Conservation (phyloP, 2,113 vertebrate genomes). For the Globicephala melas region DNA sequence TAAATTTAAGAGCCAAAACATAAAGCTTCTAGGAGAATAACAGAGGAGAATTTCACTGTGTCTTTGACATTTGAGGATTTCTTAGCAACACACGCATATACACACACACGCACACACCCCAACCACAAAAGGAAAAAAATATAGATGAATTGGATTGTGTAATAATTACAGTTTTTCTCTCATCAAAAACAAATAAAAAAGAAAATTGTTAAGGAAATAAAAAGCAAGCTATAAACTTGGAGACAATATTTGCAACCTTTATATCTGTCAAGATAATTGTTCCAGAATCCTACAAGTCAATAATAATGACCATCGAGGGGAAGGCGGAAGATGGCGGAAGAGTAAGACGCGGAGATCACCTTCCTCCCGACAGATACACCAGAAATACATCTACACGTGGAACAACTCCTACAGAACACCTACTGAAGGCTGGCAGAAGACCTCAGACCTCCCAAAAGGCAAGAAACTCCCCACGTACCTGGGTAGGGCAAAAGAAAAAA, state of each 20-base stretch:
- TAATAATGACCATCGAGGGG: not conserved
- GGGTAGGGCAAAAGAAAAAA: too few relatives aligned
- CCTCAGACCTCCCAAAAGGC: too few relatives aligned
- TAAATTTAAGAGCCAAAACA: conserved; percentile 1
- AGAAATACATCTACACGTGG: too few relatives aligned
- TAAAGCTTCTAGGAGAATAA: not conserved
- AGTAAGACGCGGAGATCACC: too few relatives aligned
- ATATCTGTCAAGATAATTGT: not conserved
- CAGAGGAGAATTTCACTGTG: not conserved
- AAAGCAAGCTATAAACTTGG: not conserved
- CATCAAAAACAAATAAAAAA: not conserved
- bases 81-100: not conserved
- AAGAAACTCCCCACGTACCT: too few relatives aligned
- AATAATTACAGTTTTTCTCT: not conserved
- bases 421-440: too few relatives aligned
- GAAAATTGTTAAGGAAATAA: not conserved
- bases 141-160: not conserved
- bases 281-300: not conserved
- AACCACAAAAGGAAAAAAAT: not conserved
- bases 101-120: not conserved
- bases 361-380: too few relatives aligned
- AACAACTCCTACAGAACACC: too few relatives aligned
- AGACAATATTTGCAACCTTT: conserved; percentile 8
- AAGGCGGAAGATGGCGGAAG: too few relatives aligned
- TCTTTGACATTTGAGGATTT: conserved; percentile 21